Base-by-base conservation (phyloP, 2,888 invertebrate species). In the Stenchaetothrips biformis region DNA sequence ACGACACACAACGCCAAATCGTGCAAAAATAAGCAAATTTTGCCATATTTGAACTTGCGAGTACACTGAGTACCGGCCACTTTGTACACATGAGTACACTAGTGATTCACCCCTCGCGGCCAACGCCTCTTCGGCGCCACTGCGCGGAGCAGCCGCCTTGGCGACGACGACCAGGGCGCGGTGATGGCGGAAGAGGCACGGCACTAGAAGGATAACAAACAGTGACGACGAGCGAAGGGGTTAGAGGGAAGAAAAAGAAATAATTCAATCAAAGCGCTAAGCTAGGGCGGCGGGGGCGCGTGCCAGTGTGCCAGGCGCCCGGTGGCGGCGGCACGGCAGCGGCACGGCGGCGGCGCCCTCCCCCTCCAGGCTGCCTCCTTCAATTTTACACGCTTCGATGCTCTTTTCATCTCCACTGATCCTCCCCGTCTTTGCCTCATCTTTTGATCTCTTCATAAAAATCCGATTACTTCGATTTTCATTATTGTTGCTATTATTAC, bases 371-470 rank as follows among this genome's bases (percentile, higher is more conserved):
- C 67, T 74, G 67, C 67, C 67, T 21, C 9, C 67, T 74, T 74
- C 67, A 21, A 74, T 74, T 74, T 74, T 74, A 74, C 67, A 74
- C 67, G 67, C 67, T 74, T 8, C 67, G 67, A 74, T 74, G 67
- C 67, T 74, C 67, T 74, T 74, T 74, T 74, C 67, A 74, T 74
- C 67, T 74, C 67, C 67, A 74, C 67, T 74, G 67, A 74, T 74
- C 67, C 67, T 74, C 67, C 67, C 37, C 67, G 67, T 11, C 67
- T 25, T 59, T 25, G 37, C 67, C 67, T 25, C 67, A 74, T 74
- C 67, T 74, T 74, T 74, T 74, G 67, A 74, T 74, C 67, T 25
- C 67, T 74, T 74, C 67, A 74, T 74, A 74, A 21, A 74, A 21
- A 74, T 74, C 67, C 25, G 67, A 74, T 74, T 59, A 59, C 59